Base-by-base conservation (phyloP, 2,113 vertebrate species). In the Oryzias celebensis region DNA sequence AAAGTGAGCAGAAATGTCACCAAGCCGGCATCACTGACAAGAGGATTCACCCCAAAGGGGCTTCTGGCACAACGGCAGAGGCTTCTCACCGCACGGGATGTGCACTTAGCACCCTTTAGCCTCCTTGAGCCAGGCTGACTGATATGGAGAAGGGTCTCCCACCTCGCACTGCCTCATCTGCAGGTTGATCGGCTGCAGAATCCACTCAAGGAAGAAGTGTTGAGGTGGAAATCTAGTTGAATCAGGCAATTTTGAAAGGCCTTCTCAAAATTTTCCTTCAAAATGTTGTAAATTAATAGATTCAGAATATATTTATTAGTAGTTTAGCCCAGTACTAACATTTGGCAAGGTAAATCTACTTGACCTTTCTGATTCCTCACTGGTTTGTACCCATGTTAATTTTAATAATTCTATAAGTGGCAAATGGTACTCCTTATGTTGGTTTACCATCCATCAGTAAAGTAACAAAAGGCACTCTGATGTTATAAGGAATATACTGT, bases 1-100 rank as follows among this genome's bases (percentile, higher is more conserved):
- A 75, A 83, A 77, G 87, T 84, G 85, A 89, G 77, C 80, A 86
- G 73, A 89, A 90, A 91, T 91, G 88, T 90, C 89, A 88, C 84
- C 62, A 65, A 28, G 75, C 60, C 84, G 28, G 75, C 77, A 77
- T 55, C 57, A 47, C 80, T 80, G 78, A 86, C 87, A 85, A 88
- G 87, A 81, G 80, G 81, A 83, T 78, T 73, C 81, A 73, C 79
- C 74, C 82, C 69, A 53, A 62, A 15, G 83, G 82, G 82, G 77
- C 55, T 55, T 31, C 55, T 60, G 79, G 80, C 73, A 66, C 68
- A 81, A 73, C 46, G 52, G 75, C 49, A 17, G 78, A 74, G 75
- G 77, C 53, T 80, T 84, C 78, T 81, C 72, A 48, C 68, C 47
- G 26, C 24, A 70, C 50, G 45, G 54, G 73, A 76, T 78, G 80